A percentile compares a stretch with the other conserved stretches of the same genome.
phyloP scores from a whole-genome alignment of 2,113 vertebrate genomes.

The Ailuropoda melanoleuca region DNA sequence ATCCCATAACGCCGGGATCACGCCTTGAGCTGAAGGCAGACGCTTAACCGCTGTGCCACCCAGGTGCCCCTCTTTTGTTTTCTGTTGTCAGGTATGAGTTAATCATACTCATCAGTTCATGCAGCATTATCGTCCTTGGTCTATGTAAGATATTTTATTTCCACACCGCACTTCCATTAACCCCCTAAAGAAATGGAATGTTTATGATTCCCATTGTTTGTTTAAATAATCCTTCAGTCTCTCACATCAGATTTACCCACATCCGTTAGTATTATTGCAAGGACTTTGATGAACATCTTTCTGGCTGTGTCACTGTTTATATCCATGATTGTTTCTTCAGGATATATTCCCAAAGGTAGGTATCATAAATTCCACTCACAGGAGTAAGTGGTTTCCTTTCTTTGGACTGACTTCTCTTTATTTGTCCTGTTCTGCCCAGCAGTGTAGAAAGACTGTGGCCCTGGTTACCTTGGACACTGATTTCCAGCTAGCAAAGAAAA shows the following conservation, averaged over 20 bases:
- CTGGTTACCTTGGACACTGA: background rate
- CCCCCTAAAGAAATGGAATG: background rate
- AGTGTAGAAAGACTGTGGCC: background rate
- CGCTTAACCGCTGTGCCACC: no score
- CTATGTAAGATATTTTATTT: background rate
- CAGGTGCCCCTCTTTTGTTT: background rate
- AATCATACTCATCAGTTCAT: background rate
- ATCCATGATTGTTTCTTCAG: background rate
- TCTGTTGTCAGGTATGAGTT: background rate
- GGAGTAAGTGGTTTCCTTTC: background rate
- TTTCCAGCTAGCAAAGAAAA: background rate
- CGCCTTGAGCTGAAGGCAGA: no score
- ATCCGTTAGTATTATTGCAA: background rate
- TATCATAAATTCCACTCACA: background rate
- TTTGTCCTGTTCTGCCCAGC: background rate
- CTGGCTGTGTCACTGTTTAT: background rate
- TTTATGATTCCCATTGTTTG: background rate
- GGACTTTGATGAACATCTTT: constrained; percentile 1
- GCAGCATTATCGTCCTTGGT: background rate
- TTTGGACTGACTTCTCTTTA: background rate
- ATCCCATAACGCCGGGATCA: no score
- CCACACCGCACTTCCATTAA: background rate
- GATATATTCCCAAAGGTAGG: background rate
- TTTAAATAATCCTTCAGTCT: background rate
- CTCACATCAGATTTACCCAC: background rate